phyloP scores from a whole-genome alignment of 2,797 vertebrate species.

The Trematocara caparti region DNA sequence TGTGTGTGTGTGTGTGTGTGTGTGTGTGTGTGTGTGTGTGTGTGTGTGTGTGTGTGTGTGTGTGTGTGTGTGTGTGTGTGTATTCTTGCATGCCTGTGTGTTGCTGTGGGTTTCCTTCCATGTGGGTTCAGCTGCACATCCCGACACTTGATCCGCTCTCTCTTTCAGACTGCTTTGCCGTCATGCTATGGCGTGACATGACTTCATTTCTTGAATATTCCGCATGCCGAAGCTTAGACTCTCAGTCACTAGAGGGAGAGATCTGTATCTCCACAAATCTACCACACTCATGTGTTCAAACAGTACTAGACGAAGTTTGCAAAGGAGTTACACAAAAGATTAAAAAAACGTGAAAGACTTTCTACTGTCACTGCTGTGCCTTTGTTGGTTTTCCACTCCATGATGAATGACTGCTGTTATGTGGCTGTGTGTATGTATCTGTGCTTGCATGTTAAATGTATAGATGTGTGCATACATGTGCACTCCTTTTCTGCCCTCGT shows the following conservation, averaged over 20 bases:
- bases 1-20: too few relatives aligned
- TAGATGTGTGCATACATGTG: slow-evolving; percentile 31
- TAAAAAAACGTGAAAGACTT: slow-evolving; percentile 10
- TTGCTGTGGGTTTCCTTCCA: background rate
- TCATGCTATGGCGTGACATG: slow-evolving; percentile 9
- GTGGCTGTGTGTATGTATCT: slow-evolving; percentile 28
- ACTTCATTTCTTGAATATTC: slow-evolving; percentile 7
- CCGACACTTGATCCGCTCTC: slow-evolving; percentile 6
- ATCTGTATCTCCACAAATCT: background rate
- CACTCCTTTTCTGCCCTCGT: background rate
- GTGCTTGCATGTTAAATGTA: slow-evolving; percentile 19
- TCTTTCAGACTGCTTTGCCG: background rate
- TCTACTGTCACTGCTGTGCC: background rate
- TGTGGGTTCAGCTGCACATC: slow-evolving; percentile 6
- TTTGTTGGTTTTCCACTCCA: slow-evolving; percentile 25
- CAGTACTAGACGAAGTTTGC: background rate
- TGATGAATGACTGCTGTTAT: slow-evolving; percentile 48
- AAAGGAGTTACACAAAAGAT: background rate
- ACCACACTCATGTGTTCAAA: background rate
- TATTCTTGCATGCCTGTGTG: background rate
- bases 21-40: background rate
- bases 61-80: background rate
- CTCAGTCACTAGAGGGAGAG: background rate
- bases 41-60: too few relatives aligned
- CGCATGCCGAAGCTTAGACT: background rate